Evolutionary conservation across 1,140 invertebrate genomes (phyloP).

Genomic region (Drosophila ironensis): DNA sequence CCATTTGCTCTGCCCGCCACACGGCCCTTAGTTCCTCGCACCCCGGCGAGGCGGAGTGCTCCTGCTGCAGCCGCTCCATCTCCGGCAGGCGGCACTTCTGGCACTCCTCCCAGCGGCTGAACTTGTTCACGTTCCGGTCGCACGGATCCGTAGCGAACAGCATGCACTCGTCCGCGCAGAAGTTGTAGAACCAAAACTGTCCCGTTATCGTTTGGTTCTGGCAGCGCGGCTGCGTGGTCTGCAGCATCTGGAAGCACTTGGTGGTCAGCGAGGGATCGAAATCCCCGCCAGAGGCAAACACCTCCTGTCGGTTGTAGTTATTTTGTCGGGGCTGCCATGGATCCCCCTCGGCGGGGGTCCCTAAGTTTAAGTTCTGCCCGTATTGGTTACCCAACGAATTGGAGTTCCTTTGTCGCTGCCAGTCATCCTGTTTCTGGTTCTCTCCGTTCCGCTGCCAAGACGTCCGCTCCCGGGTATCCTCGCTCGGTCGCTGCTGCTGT

Average conservation of each 20-base stretch:
- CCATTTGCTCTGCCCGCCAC: slow-evolving; percentile 18
- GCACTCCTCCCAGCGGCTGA: slow-evolving; percentile 54
- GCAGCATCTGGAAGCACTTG: slow-evolving; percentile 54
- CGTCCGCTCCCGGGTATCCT: background rate
- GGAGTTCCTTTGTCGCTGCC: background rate
- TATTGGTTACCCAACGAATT: slow-evolving; percentile 3
- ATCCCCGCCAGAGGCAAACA: background rate
- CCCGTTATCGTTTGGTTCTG: slow-evolving; percentile 41
- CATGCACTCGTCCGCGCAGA: slow-evolving; percentile 68
- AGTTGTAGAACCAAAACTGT: slow-evolving; percentile 77
- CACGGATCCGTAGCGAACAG: slow-evolving; percentile 60
- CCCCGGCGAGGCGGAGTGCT: slow-evolving; percentile 16
- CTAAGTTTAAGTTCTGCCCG: background rate
- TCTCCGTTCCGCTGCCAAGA: background rate
- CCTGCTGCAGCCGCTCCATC: slow-evolving; percentile 17
- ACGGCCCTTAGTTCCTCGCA: slow-evolving; percentile 28
- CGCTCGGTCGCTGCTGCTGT: no score
- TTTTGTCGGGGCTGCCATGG: slow-evolving; percentile 1
- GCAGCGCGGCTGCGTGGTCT: slow-evolving; percentile 32
- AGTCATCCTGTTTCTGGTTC: background rate
- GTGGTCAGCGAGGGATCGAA: slow-evolving; percentile 21
- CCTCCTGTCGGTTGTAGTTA: background rate
- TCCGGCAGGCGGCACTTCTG: slow-evolving; percentile 47
- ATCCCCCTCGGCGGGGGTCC: background rate
- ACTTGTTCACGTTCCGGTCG: slow-evolving; percentile 70